These are phyloP conservation scores for Vespertilio murinus DNA, from an alignment of 2,797 vertebrate genomes.

Conservation along the genomic window DNA sequence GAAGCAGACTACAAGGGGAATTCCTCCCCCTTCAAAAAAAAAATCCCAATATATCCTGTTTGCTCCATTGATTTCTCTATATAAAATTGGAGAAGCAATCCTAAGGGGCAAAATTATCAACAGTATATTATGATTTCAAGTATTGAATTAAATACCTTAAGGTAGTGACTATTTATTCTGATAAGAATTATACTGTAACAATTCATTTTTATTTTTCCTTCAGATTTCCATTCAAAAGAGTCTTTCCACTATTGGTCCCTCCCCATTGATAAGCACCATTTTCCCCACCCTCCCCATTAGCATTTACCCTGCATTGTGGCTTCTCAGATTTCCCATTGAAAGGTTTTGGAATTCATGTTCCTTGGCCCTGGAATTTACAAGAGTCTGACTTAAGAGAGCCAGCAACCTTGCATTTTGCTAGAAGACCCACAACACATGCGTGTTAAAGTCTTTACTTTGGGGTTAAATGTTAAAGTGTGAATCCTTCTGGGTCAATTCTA, in stretches of 20 bases:
- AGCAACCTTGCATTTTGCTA: background rate
- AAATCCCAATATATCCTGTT: background rate
- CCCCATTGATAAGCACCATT: background rate
- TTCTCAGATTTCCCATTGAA: background rate
- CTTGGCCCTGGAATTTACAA: background rate
- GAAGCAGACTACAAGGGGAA: background rate
- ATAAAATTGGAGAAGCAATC: background rate
- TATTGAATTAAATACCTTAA: background rate
- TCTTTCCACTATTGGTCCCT: background rate
- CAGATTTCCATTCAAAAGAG: background rate
- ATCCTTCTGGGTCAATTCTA: background rate
- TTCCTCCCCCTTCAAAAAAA: background rate
- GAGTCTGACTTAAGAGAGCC: background rate
- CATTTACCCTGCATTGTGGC: background rate
- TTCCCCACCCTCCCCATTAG: background rate
- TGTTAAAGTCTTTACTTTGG: background rate
- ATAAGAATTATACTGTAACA: background rate
- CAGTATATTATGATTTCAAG: background rate
- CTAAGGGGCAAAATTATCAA: background rate
- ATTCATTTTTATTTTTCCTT: background rate
- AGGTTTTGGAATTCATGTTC: background rate
- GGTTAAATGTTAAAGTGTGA: background rate
- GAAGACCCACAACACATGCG: background rate
- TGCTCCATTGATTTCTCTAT: background rate
- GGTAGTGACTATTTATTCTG: background rate